Conservation (phyloP, 2,113 vertebrate species). For the Elephantulus edwardii region DNA sequence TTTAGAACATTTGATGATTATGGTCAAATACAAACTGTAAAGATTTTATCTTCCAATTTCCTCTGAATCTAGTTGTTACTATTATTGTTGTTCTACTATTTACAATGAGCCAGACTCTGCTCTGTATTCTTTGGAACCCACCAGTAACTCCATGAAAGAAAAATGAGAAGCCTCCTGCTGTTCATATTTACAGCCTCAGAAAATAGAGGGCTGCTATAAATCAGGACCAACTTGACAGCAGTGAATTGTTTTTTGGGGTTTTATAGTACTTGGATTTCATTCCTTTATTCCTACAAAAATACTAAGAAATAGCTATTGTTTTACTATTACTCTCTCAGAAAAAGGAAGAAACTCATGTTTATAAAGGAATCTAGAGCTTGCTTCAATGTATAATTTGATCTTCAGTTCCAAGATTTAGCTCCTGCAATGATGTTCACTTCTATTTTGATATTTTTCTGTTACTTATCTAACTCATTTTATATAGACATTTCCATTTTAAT, state of each 20-base stretch:
- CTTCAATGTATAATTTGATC: neutral
- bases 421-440: neutral
- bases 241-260: too few relatives aligned
- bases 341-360: neutral
- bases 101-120: neutral
- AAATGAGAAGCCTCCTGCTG: too few relatives aligned
- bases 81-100: neutral
- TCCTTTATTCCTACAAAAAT: neutral
- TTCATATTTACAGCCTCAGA: too few relatives aligned
- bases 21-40: neutral
- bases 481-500: neutral
- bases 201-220: too few relatives aligned
- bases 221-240: too few relatives aligned
- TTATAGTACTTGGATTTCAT: too few relatives aligned
- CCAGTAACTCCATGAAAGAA: too few relatives aligned
- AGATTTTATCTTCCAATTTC: neutral
- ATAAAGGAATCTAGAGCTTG: neutral
- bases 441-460: constrained; percentile 36
- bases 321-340: neutral
- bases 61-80: neutral
- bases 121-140: too few relatives aligned
- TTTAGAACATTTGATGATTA: neutral
- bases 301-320: neutral
- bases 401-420: neutral
- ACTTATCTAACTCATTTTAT: constrained; percentile 32